These are phyloP conservation scores for Spodoptera picta DNA, from an alignment of 2,888 invertebrate species.

Conservation along the genomic window DNA sequence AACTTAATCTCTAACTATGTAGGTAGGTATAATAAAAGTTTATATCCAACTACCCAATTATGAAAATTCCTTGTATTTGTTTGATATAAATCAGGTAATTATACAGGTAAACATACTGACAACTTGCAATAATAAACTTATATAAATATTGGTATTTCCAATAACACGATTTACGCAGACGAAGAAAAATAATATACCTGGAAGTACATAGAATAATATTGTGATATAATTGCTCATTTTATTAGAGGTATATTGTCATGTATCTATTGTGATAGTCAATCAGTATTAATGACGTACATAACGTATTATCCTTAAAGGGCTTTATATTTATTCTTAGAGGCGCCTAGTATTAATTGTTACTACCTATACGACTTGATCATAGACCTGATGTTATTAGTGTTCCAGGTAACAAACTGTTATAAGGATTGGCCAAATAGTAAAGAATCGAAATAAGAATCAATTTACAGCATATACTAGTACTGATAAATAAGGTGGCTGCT, in stretches of 20 bases:
- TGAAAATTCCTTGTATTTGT: conserved; percentile 15
- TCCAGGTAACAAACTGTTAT: no score
- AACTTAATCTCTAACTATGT: no score
- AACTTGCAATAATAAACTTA: conserved; percentile 17
- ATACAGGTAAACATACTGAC: conserved; percentile 3
- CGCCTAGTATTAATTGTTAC: no score
- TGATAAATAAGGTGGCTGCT: no score
- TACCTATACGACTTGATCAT: no score
- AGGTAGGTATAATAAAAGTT: no score
- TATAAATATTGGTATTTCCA: conserved; percentile 27
- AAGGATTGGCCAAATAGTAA: no score
- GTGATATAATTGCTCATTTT: conserved; percentile 15
- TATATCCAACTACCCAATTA: neutral
- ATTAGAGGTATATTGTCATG: conserved; percentile 26
- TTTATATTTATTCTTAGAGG: neutral
- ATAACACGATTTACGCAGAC: conserved; percentile 7
- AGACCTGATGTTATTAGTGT: no score
- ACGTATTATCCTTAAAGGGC: conserved; percentile 9
- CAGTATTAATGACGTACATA: conserved; percentile 5
- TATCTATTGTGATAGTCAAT: conserved; percentile 12
- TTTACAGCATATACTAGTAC: no score
- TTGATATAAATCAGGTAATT: conserved; percentile 16
- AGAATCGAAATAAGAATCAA: no score
- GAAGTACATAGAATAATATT: conserved; percentile 25
- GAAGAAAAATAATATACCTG: conserved; percentile 35